These are phyloP conservation scores for Parelbella ahira DNA, from an alignment of 2,888 invertebrate genomes.

Conservation along the genomic window DNA sequence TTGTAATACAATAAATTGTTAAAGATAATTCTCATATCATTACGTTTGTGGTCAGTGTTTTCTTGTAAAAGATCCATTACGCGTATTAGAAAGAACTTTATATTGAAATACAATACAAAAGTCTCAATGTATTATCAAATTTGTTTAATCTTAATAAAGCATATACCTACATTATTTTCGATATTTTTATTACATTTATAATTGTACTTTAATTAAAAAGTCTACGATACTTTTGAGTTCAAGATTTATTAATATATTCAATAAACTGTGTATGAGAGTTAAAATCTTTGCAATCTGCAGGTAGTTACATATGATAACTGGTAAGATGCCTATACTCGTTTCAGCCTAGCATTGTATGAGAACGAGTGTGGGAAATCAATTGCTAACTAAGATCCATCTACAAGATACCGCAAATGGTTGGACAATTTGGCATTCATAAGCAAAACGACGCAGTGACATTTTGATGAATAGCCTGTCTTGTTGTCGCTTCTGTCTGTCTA, in stretches of 20 bases:
- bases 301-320: too few species aligned
- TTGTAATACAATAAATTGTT: conserved; percentile 19
- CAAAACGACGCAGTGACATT: conserved; percentile 42
- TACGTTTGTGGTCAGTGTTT: conserved; percentile 6
- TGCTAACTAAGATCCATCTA: conserved; percentile 45
- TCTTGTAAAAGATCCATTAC: conserved; percentile 1
- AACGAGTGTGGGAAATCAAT: conserved; percentile 34
- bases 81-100: too few species aligned
- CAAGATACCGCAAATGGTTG: conserved; percentile 41
- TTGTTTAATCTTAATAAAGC: too few species aligned
- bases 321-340: neutral
- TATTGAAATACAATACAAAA: too few species aligned
- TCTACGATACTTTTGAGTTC: too few species aligned
- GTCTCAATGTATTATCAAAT: too few species aligned
- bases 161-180: too few species aligned
- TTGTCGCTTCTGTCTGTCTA: conserved; percentile 57
- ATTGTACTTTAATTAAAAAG: too few species aligned
- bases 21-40: conserved; percentile 13
- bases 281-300: too few species aligned
- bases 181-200: too few species aligned
- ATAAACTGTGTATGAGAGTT: too few species aligned
- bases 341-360: conserved; percentile 4
- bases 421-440: conserved; percentile 40
- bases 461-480: conserved; percentile 63
- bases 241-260: too few species aligned